These are phyloP conservation scores for Platycheirus rosarum DNA, from an alignment of 2,888 invertebrate genomes.

Conservation along the genomic window DNA sequence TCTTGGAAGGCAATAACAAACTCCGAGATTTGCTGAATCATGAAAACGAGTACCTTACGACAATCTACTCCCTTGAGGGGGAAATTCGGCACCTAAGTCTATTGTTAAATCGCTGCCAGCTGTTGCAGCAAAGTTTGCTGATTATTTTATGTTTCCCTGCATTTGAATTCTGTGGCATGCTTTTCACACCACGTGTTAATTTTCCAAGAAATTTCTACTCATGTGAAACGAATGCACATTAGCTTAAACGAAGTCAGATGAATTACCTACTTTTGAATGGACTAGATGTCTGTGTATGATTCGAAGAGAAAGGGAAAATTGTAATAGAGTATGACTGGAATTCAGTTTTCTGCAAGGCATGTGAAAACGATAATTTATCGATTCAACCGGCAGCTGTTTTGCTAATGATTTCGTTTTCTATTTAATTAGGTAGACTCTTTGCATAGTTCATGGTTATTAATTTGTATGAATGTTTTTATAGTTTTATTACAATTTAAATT, in stretches of 20 bases:
- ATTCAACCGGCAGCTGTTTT: neutral
- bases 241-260: conserved; percentile 4
- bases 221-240: conserved; percentile 47
- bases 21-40: conserved; percentile 35
- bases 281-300: conserved; percentile 15
- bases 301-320: conserved; percentile 59
- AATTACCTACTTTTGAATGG: conserved; percentile 10
- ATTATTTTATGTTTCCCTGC: conserved; percentile 45
- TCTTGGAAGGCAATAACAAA: conserved; percentile 1
- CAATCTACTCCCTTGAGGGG: conserved; percentile 40
- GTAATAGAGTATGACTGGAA: conserved; percentile 29
- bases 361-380: neutral
- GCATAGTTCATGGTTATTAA: too few species aligned
- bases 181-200: conserved; percentile 70
- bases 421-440: too few species aligned
- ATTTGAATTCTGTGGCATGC: conserved; percentile 38
- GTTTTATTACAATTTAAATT: too few species aligned
- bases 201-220: conserved; percentile 60
- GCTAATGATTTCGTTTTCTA: neutral
- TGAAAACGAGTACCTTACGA: conserved; percentile 4
- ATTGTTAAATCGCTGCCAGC: conserved; percentile 22
- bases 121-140: conserved; percentile 12
- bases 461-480: too few species aligned
- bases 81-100: conserved; percentile 39
- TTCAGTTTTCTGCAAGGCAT: neutral